phyloP scores from a whole-genome alignment of 2,888 invertebrate genomes.

The Nematopogon swammerdamellus region DNA sequence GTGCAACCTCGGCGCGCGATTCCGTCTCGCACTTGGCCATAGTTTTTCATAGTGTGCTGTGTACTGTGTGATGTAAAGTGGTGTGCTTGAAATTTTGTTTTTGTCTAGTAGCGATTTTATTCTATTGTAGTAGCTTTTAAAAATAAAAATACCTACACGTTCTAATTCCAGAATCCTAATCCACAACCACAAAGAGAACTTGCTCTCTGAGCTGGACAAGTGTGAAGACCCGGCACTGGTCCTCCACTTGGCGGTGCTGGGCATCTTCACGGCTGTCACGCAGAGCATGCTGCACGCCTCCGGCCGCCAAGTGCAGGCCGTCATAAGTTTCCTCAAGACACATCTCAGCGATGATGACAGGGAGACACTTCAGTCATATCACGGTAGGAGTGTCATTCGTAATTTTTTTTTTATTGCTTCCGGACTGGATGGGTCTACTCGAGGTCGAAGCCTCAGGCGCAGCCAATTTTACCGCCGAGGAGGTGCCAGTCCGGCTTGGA shows the following conservation, averaged over 20 bases:
- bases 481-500: too few relatives aligned
- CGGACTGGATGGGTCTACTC: neutral
- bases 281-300: constrained; percentile 88
- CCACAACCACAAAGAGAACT: constrained; percentile 74
- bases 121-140: too few relatives aligned
- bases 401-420: too few relatives aligned
- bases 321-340: constrained; percentile 70
- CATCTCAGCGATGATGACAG: constrained; percentile 66
- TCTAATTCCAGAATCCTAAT: constrained; percentile 67
- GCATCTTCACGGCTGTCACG: constrained; percentile 77
- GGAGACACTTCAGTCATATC: constrained; percentile 64
- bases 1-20: too few relatives aligned
- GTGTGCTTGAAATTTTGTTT: too few relatives aligned
- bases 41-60: too few relatives aligned
- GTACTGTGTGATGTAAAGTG: too few relatives aligned
- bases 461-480: too few relatives aligned
- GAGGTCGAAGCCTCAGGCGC: too few relatives aligned
- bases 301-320: constrained; percentile 84
- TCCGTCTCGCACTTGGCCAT: too few relatives aligned
- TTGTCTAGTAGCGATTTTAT: too few relatives aligned
- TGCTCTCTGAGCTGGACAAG: constrained; percentile 72
- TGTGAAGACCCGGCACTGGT: constrained; percentile 75
- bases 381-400: constrained; percentile 69
- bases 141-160: too few relatives aligned
- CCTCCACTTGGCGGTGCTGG: constrained; percentile 71